Evolutionary conservation across 2,113 vertebrate genomes (phyloP), one percentile per base, ranked within the genome.

Genomic region (Plestiodon gilberti): DNA sequence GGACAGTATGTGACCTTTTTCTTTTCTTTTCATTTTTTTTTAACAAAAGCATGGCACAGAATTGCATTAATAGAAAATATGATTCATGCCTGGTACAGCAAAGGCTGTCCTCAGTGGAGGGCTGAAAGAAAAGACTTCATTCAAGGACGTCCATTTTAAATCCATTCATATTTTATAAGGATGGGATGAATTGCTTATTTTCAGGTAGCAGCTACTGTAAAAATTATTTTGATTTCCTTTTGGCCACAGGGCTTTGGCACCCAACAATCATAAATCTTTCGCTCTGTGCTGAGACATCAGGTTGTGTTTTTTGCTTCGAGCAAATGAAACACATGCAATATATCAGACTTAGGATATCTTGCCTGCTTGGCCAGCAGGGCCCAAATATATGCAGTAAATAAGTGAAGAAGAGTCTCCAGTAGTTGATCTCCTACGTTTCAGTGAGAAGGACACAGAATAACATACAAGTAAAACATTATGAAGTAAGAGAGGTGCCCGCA

Each of bases 161-260:
- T 67, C 89, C 85, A 92, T 89, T 93, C 89, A 95, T 95, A 94
- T 95, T 95, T 95, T 92, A 94, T 93, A 84, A 94, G 83, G 88
- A 86, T 83, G 15, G 93, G 91, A 85, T 88, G 77, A 89, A 93
- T 91, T 92, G 81, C 84, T 93, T 89, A 85, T 94, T 94, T 95
- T 93, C 85, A 92, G 91, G 92, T 59, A 92, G 91, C 76, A 91
- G 74, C 6, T 91, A 92, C 92, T 92, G 82, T 93, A 80, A 93
- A 94, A 95, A 94, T 87, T 85, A 89, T 93, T 94, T 95, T 87
- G 52, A 70, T 93, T 93, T 95, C 75, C 81, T 85, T 93, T 94
- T 93, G 93, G 88, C 88, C 86, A 87, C 83, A 10, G 88, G 88
- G 85, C 81, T 87, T 88, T 92, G 89, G 85, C 69, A 89, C 87